Evolutionary conservation across 2,113 vertebrate species (phyloP), one percentile per base, ranked within the genome.

Genomic region (Labeo rohita): DNA sequence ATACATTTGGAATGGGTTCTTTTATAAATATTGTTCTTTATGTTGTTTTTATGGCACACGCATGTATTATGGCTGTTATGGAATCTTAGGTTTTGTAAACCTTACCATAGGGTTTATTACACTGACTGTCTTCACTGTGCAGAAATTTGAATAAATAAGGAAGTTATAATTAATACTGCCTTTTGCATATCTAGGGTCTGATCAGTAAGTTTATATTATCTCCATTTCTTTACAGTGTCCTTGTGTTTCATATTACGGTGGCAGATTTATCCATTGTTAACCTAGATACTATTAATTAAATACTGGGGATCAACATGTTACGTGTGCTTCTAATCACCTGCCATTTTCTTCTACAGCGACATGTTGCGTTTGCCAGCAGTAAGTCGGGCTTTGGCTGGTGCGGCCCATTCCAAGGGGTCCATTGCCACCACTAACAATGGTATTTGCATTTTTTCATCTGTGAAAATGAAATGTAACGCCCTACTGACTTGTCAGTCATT

Each of bases 341-440:
- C 18, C 52, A 45, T 93, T 87, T 23, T 77, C 89, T 77, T 91
- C 88, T 84, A 61, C 68, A 96, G 97, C 90, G 90, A 74, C 84
- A 98, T 99, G 98, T 86, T 98, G 89, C 96, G 96, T 87, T 92
- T 97, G 23, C 93, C 95, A 79, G 92, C 88, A 47, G 89, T 96
- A 80, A 95, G 90, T 89, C 94, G 94, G 88, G 91, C 94, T 88
- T 85, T 98, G 21, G 84, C 93, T 49, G 95, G 95, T 88, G 92
- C 94, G 11, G 88, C 94, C 85, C 91, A 92, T 52, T 85, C 92
- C 85, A 95, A 80, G 93, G 93, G 92, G 84, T 91, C 89, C 45
- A 85, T 77, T n/a, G 59, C 90, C 47, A 85, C 89, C 52, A 78
- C 88, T 21, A 92, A 88, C 79, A 92, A 93, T 93, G 96, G 97